Percentiles rank a stretch among this genome's conserved stretches.
Evolutionary conservation across 2,113 vertebrate species (phyloP).

Genomic region (Pogona vitticeps): DNA sequence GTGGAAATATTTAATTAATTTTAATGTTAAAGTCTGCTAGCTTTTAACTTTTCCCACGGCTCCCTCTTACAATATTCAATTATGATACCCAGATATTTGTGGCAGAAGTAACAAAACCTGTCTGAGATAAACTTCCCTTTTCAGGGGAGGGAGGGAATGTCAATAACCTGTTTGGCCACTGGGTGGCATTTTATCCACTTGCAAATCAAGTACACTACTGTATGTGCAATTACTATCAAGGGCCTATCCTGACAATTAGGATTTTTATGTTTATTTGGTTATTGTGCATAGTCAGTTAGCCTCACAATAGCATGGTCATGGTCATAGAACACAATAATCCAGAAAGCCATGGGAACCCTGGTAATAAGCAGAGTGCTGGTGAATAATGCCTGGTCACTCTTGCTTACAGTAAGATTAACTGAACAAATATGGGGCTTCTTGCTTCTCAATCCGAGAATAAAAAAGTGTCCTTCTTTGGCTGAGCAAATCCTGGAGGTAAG

Average conservation of each 20-base stretch:
- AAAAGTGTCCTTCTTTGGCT: too few species aligned
- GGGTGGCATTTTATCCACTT: conserved; percentile 56
- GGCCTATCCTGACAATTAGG: neutral
- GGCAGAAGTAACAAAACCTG: conserved; percentile 23
- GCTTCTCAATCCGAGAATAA: too few species aligned
- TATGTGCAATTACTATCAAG: neutral
- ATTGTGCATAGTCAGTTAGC: neutral
- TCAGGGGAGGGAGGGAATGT: neutral
- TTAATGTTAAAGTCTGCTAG: too few species aligned
- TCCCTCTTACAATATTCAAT: neutral
- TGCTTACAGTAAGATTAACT: neutral
- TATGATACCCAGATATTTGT: neutral
- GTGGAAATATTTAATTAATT: too few species aligned
- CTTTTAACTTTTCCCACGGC: too few species aligned
- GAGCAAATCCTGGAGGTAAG: too few species aligned
- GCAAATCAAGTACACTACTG: neutral
- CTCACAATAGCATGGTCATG: neutral
- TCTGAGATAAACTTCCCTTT: neutral
- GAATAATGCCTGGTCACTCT: neutral
- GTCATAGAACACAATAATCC: neutral
- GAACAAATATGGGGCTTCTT: neutral
- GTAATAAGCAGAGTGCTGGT: neutral
- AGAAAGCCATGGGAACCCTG: neutral
- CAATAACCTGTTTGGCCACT: conserved; percentile 46
- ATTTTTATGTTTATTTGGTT: neutral